Evolutionary conservation across 2,113 vertebrate species (phyloP).

Genomic region (Acanthisitta chloris): DNA sequence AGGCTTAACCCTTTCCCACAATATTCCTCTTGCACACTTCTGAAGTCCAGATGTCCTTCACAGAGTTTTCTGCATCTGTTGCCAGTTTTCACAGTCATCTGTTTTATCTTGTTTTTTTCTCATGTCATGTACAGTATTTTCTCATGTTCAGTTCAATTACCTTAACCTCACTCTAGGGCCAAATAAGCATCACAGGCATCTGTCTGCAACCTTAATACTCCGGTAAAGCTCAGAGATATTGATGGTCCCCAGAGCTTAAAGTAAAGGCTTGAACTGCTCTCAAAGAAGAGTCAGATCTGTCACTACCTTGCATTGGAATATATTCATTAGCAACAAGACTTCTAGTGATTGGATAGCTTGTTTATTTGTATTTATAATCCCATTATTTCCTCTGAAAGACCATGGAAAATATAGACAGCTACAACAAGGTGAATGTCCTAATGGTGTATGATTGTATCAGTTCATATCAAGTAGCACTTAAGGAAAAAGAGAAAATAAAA

Average conservation of each 20-base stretch:
- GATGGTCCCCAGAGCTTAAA: not conserved
- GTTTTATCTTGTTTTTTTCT: not conserved
- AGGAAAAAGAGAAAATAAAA: not conserved
- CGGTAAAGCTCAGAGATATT: not conserved
- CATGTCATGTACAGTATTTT: not conserved
- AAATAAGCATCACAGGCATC: not conserved
- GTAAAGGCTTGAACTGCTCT: not conserved
- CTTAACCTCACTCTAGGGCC: not conserved
- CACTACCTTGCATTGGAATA: not conserved
- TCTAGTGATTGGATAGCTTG: not conserved
- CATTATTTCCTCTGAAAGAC: not conserved
- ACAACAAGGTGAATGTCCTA: not conserved
- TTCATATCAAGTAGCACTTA: not conserved
- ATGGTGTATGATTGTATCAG: not conserved
- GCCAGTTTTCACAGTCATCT: not conserved
- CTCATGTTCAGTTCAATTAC: not conserved
- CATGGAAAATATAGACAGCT: not conserved
- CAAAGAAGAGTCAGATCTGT: not conserved
- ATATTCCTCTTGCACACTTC: not conserved
- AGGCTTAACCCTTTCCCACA: not conserved
- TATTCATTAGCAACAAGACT: not conserved
- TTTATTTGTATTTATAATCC: not conserved
- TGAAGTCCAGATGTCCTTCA: not conserved
- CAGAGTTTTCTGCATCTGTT: not conserved
- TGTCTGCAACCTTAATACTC: not conserved